phyloP scores from a whole-genome alignment of 2,113 vertebrate genomes.

The Solea solea region DNA sequence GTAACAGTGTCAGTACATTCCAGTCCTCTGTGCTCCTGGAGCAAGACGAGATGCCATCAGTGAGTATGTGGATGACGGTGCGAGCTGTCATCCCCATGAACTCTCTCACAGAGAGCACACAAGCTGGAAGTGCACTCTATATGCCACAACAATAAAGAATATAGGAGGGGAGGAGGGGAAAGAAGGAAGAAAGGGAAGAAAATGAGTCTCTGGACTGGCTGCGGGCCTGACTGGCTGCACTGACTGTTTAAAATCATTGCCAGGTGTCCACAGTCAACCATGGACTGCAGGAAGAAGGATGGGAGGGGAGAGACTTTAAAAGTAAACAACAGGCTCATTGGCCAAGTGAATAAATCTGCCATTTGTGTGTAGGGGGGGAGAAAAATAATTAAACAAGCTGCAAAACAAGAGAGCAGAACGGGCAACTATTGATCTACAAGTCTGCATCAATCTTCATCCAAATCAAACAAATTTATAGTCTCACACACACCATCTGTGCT shows the following conservation, averaged over 20 bases:
- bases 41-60: slow-evolving; percentile 9
- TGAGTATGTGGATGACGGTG: neutral
- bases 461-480: slow-evolving; percentile 9
- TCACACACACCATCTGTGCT: slow-evolving; percentile 8
- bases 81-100: slow-evolving; percentile 29
- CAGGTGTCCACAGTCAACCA: slow-evolving; percentile 78
- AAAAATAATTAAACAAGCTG: slow-evolving; percentile 16
- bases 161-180: neutral
- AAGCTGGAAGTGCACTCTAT: slow-evolving; percentile 35
- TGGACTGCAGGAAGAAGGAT: slow-evolving; percentile 59
- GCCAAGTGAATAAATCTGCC: slow-evolving; percentile 44
- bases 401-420: slow-evolving; percentile 33
- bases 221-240: slow-evolving; percentile 68
- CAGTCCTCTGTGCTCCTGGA: neutral
- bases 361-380: neutral
- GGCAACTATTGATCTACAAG: slow-evolving; percentile 13
- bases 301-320: slow-evolving; percentile 64
- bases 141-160: slow-evolving; percentile 17
- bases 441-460: slow-evolving; percentile 47
- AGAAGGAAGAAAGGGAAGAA: slow-evolving; percentile 15
- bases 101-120: slow-evolving; percentile 39
- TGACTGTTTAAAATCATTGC: slow-evolving; percentile 78
- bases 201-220: slow-evolving; percentile 56
- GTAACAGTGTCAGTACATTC: slow-evolving; percentile 2
- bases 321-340: slow-evolving; percentile 70